phyloP scores from a whole-genome alignment of 2,888 invertebrate species.

The Neoascia interrupta region DNA sequence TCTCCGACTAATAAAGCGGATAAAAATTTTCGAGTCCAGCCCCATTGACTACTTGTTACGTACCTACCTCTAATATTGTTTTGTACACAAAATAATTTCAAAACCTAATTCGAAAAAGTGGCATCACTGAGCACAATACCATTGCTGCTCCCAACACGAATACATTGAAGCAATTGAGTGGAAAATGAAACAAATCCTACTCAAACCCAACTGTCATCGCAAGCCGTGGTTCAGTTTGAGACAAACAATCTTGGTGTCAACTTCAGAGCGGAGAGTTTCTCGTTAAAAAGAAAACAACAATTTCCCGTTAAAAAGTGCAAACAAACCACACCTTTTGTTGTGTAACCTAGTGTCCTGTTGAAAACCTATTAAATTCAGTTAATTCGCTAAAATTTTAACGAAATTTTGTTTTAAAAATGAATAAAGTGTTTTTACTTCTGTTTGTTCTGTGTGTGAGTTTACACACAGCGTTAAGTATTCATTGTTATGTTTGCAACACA shows the following conservation, averaged over 20 bases:
- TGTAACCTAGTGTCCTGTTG: slow-evolving; percentile 3
- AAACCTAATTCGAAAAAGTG: slow-evolving; percentile 29
- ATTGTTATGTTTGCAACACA: slow-evolving; percentile 94
- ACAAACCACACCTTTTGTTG: slow-evolving; percentile 9
- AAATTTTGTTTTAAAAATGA: slow-evolving; percentile 17
- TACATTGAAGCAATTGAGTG: slow-evolving; percentile 44
- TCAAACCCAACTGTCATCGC: slow-evolving; percentile 41
- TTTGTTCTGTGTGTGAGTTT: slow-evolving; percentile 62
- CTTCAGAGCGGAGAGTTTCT: slow-evolving; percentile 35
- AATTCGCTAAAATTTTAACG: not conserved
- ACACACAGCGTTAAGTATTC: slow-evolving; percentile 83
- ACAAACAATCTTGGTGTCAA: slow-evolving; percentile 39
- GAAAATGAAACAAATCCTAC: slow-evolving; percentile 33
- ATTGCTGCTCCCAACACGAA: slow-evolving; percentile 5
- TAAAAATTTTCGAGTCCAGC: too few relatives aligned
- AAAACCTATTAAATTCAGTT: not conserved
- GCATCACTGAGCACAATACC: slow-evolving; percentile 41
- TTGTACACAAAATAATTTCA: not conserved
- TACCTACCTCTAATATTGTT: too few relatives aligned
- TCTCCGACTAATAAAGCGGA: too few relatives aligned
- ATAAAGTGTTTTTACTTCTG: slow-evolving; percentile 28
- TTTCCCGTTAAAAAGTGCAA: not conserved
- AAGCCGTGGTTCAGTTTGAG: slow-evolving; percentile 53
- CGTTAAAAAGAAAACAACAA: not conserved
- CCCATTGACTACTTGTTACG: too few relatives aligned